These are phyloP conservation scores for Channa striata DNA, from an alignment of 2,797 vertebrate species.

Conservation along the genomic window DNA sequence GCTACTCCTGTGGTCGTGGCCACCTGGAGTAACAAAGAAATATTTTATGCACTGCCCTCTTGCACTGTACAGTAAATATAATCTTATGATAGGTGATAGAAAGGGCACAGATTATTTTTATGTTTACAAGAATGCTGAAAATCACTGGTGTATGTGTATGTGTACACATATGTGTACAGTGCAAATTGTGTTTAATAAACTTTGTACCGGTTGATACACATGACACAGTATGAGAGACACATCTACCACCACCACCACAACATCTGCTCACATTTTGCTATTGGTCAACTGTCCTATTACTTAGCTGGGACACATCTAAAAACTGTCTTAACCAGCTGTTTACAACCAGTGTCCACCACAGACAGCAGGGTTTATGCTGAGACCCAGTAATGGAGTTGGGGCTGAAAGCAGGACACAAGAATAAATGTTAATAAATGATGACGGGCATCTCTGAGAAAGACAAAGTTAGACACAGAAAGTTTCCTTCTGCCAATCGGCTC, in stretches of 20 bases:
- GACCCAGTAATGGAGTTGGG: slow-evolving; percentile 41
- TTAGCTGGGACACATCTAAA: slow-evolving; percentile 1
- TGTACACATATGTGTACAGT: background rate
- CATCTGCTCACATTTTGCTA: slow-evolving; percentile 1
- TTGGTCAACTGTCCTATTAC: background rate
- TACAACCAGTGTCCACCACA: slow-evolving; percentile 26
- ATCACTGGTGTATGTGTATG: background rate
- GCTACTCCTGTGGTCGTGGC: slow-evolving; percentile 8
- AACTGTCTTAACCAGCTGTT: slow-evolving; percentile 26
- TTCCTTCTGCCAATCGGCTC: slow-evolving; percentile 17
- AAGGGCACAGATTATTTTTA: background rate
- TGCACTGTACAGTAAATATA: background rate
- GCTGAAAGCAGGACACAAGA: background rate
- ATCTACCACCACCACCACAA: background rate
- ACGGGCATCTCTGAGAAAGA: slow-evolving; percentile 15
- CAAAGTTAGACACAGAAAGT: too few species aligned
- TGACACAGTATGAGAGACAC: too few species aligned
- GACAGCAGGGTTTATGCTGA: slow-evolving; percentile 48
- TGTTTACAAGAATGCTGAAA: background rate
- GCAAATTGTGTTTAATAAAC: background rate
- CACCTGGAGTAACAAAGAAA: background rate
- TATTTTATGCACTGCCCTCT: background rate
- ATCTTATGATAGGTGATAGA: slow-evolving; percentile 3
- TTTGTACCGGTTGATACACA: background rate
- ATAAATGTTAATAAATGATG: slow-evolving; percentile 8